These are phyloP conservation scores for Phalacrocorax brasilianus DNA, from an alignment of 2,113 vertebrate genomes.

Conservation along the genomic window DNA sequence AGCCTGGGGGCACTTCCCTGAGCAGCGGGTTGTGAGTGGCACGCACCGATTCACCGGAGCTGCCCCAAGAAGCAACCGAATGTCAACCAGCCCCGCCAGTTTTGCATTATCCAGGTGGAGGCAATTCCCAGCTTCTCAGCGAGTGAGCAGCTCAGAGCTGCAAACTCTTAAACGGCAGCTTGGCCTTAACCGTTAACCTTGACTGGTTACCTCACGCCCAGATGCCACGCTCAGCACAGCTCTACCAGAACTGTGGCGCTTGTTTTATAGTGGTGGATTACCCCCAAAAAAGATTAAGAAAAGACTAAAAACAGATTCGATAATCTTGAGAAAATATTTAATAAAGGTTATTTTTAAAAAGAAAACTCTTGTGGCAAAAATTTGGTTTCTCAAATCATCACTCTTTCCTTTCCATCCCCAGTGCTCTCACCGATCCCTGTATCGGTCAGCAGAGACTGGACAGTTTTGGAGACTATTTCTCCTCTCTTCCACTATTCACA, in stretches of 20 bases:
- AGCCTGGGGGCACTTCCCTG: neutral
- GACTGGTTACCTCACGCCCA: fast-evolving
- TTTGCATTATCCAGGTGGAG: neutral
- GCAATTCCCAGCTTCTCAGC: neutral
- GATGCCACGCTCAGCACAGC: neutral
- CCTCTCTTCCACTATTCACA: neutral
- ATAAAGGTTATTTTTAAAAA: neutral
- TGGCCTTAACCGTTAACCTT: neutral
- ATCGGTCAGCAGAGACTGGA: neutral
- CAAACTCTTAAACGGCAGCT: slow-evolving; percentile 3
- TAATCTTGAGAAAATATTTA: neutral
- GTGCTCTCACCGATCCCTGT: fast-evolving
- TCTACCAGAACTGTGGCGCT: neutral
- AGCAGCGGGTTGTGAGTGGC: neutral
- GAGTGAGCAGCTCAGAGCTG: neutral
- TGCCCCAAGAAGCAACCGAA: neutral
- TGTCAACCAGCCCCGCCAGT: neutral
- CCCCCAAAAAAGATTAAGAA: neutral
- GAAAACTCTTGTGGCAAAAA: neutral
- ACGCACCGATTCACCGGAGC: neutral
- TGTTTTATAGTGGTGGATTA: fast-evolving
- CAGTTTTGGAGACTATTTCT: neutral
- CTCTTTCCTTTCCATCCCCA: neutral
- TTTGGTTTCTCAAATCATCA: neutral
- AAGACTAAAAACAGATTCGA: too few species aligned